These are phyloP conservation scores for Nycticryphes semicollaris DNA, from an alignment of 2,113 vertebrate species.

Conservation along the genomic window DNA sequence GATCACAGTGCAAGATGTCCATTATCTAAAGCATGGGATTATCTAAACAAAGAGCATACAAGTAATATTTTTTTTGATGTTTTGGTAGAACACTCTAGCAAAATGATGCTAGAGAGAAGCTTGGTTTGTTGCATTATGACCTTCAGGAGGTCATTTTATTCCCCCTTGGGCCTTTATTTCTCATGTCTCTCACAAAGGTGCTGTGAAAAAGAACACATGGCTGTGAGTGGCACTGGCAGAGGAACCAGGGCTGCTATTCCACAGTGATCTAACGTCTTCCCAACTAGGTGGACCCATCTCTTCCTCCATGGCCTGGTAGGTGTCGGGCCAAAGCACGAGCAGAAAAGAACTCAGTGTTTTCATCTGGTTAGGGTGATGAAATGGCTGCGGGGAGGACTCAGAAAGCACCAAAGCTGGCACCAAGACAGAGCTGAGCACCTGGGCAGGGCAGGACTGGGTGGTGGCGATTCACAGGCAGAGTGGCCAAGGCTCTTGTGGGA, in stretches of 20 bases:
- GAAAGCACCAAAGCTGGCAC: background rate
- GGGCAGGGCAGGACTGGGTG: background rate
- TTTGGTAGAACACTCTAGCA: background rate
- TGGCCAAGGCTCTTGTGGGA: accelerated
- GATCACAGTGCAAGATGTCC: background rate
- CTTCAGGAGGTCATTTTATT: background rate
- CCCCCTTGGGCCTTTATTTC: background rate
- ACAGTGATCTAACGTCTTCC: background rate
- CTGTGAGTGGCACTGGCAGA: background rate
- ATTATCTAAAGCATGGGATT: background rate
- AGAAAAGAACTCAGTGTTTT: background rate
- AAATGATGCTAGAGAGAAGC: background rate
- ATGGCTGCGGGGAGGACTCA: accelerated
- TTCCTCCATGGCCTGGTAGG: accelerated
- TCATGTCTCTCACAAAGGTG: background rate
- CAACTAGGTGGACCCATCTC: background rate
- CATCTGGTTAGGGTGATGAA: accelerated
- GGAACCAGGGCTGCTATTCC: background rate
- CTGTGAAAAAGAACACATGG: background rate
- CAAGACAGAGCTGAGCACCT: accelerated
- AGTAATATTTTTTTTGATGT: background rate
- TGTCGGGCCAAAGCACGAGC: background rate
- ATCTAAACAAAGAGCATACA: background rate
- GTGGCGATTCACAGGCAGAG: background rate
- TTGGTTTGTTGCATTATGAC: background rate